A percentile compares a stretch with the other conserved stretches of the same genome.
These are phyloP conservation scores for Spilogale gracilis DNA, from an alignment of 2,113 vertebrate genomes.

Conservation along the genomic window DNA sequence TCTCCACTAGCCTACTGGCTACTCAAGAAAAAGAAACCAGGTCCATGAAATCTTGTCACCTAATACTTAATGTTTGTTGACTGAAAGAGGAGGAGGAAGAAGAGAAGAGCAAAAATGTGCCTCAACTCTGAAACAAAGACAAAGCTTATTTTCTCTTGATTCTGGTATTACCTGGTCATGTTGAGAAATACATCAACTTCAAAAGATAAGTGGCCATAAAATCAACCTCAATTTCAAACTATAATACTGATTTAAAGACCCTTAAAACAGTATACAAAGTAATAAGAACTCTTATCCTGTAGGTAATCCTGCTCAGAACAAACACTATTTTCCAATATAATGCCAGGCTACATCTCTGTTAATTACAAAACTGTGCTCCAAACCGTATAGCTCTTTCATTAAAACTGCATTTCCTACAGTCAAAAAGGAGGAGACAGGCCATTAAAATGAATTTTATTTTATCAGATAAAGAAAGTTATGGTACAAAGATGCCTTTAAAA, in stretches of 20 bases:
- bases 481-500: not conserved
- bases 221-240: not conserved
- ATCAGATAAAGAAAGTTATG: not conserved
- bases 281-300: not conserved
- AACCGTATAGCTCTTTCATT: not conserved
- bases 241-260: not conserved
- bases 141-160: slow-evolving; percentile 3
- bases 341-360: not conserved
- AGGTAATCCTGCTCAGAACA: not conserved
- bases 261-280: not conserved
- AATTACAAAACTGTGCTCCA: not conserved
- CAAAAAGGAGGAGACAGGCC: not conserved
- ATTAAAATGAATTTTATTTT: slow-evolving; percentile 25
- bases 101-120: not conserved
- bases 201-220: not conserved
- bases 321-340: slow-evolving; percentile 5
- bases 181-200: not conserved
- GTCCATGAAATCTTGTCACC: not conserved
- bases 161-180: not conserved
- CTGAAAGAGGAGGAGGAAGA: not conserved
- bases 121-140: not conserved
- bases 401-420: not conserved
- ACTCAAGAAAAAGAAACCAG: not conserved
- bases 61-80: not conserved
- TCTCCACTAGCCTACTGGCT: not conserved